These are phyloP conservation scores for Heterochromis multidens DNA, from an alignment of 2,113 vertebrate genomes.

Conservation along the genomic window DNA sequence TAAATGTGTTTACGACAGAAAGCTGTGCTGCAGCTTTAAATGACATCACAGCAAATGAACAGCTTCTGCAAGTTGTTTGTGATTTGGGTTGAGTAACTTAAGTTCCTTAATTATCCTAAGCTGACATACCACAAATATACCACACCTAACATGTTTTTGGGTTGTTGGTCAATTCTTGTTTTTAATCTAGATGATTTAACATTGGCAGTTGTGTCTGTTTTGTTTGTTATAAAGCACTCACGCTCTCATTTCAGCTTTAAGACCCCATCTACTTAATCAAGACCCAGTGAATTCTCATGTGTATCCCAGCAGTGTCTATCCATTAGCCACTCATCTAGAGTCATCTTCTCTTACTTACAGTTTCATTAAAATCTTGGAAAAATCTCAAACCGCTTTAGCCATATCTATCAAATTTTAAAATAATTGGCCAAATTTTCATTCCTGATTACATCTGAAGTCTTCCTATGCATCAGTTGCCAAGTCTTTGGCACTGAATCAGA, in stretches of 20 bases:
- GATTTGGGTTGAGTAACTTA: slow-evolving; percentile 1
- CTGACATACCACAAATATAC: slow-evolving; percentile 32
- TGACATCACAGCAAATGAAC: slow-evolving; percentile 21
- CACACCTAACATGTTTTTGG: slow-evolving; percentile 25
- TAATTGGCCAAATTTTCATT: slow-evolving; percentile 18
- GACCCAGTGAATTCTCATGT: neutral
- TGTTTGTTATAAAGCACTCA: neutral
- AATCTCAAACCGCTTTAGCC: neutral
- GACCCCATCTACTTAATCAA: slow-evolving; percentile 3
- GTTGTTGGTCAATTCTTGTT: neutral
- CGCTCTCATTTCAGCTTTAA: slow-evolving; percentile 3
- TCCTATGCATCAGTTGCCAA: slow-evolving; percentile 20
- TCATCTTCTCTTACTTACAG: neutral
- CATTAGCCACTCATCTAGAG: neutral
- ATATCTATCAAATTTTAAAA: slow-evolving; percentile 10
- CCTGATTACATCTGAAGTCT: slow-evolving; percentile 20
- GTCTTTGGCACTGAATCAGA: slow-evolving; percentile 5
- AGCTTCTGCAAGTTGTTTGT: slow-evolving; percentile 42
- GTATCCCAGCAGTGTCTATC: neutral
- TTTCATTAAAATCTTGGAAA: slow-evolving; percentile 18
- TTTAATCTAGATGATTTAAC: slow-evolving; percentile 4
- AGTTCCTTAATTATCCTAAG: slow-evolving; percentile 19
- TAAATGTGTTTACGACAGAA: neutral
- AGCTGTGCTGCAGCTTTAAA: neutral
- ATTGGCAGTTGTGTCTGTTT: neutral